A percentile compares a stretch with the other conserved stretches of the same genome.
phyloP scores from a whole-genome alignment of 2,113 vertebrate genomes.

The Crotalus horridus region DNA sequence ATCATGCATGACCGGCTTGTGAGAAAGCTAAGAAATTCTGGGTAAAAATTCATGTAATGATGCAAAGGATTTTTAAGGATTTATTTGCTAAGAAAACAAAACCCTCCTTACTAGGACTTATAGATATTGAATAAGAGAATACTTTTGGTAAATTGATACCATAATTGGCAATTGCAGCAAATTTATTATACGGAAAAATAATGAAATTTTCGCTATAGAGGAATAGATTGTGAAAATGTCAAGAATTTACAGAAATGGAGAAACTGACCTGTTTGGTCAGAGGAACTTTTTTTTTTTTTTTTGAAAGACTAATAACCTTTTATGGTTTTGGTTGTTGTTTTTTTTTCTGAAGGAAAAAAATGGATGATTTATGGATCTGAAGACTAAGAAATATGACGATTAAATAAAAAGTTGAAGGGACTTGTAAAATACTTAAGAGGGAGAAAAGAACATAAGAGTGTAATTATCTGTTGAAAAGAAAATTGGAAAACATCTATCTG shows the following conservation, averaged over 20 bases:
- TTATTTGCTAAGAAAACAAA: background rate
- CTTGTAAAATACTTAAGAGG: background rate
- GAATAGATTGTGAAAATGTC: background rate
- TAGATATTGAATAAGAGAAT: background rate
- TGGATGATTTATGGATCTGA: background rate
- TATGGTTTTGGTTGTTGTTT: background rate
- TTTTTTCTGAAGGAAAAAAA: background rate
- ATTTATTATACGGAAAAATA: background rate
- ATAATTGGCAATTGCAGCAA: background rate
- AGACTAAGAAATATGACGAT: background rate
- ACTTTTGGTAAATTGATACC: background rate
- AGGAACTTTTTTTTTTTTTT: background rate
- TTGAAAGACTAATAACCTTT: background rate
- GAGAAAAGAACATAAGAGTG: background rate
- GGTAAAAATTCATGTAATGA: background rate
- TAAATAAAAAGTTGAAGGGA: background rate
- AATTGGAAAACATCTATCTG: background rate
- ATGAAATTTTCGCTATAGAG: background rate
- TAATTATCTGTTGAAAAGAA: background rate
- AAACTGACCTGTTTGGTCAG: background rate
- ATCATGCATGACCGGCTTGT: background rate
- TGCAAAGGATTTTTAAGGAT: background rate
- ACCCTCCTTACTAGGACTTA: background rate
- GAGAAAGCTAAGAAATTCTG: background rate
- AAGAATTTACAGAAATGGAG: background rate